Base-by-base conservation (phyloP, 2,113 vertebrate genomes). In the Clinocottus analis region DNA sequence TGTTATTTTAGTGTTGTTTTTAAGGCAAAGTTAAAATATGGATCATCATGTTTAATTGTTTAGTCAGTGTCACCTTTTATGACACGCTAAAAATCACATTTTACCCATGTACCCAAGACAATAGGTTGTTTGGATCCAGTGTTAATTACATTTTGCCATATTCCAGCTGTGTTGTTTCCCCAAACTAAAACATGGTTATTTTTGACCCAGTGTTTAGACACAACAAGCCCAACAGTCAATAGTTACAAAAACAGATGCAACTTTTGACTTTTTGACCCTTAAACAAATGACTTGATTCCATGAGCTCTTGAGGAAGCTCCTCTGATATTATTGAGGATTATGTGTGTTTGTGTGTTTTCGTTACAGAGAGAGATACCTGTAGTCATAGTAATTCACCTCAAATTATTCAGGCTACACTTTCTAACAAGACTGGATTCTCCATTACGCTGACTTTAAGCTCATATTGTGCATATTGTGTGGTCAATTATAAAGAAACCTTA, bases 381-480 rank as follows among this genome's bases (percentile, higher is more conserved):
- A 63, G 63, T 78, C 58, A 65, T 35, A 19, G 7, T 53, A 8
- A 65, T 49, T 68, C 23, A 68, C 55, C 63, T 67, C 78, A 62
- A 81, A 83, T 75, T 72, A 80, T 84, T 78, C 37, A 69, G 73
- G 49, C 45, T 35, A 66, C 63, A 75, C 6, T 23, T 37, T 60
- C 49, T 5, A 27, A 45, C 21, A 33, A 56, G 49, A 35, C 29
- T 72, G 5, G 8, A 47, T 55, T 47, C 17, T 47, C 33, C 41
- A 55, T 58, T n/a, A 68, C 49, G 59, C 25, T 68, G 49, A 65
- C 14, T 65, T 17, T 35, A 16, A 61, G 23, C 56, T 16, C 23
- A 23, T 16, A n/a, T 2, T 27, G 49, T 47, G 37, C 47, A n/a
- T n/a, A n/a, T n/a, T n/a, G n/a, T n/a, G n/a, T 3, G 9, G 27